A percentile compares a stretch with the other conserved stretches of the same genome.
Conservation (phyloP, 2,797 vertebrate species). For the Sciaenops ocellatus region DNA sequence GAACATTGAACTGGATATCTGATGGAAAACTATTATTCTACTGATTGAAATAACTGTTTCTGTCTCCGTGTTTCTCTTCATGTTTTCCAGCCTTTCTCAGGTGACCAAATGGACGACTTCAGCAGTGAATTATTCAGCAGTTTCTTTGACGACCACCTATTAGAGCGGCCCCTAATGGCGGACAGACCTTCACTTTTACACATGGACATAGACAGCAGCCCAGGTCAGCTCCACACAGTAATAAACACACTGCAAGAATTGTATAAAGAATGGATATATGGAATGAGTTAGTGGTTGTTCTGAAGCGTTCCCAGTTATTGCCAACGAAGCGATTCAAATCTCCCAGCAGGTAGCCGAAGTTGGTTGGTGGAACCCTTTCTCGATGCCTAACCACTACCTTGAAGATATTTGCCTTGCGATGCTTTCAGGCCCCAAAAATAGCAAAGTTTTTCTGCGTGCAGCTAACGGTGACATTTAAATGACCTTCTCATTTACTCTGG, state of each 20-base stretch:
- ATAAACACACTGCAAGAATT: neutral
- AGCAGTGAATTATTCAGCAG: conserved; percentile 98
- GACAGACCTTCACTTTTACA: conserved; percentile 94
- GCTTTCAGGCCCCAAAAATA: neutral
- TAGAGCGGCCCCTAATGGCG: conserved; percentile 88
- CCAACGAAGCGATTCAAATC: neutral
- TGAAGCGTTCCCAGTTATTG: neutral
- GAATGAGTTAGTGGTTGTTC: neutral
- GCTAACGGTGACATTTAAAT: neutral
- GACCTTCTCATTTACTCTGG: conserved; percentile 28
- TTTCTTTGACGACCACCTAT: conserved; percentile 96
- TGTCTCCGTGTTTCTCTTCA: conserved; percentile 9
- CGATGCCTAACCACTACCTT: neutral
- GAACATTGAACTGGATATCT: too few species aligned
- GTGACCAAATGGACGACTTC: conserved; percentile 98
- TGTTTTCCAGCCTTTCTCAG: conserved; percentile 89
- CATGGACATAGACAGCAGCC: conserved; percentile 93
- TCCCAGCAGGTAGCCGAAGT: conserved; percentile 21
- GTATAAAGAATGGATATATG: neutral
- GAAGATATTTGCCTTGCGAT: conserved; percentile 8
- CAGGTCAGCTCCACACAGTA: conserved; percentile 60
- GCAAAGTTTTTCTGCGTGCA: neutral
- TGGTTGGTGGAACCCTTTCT: neutral
- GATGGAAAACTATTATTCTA: neutral
- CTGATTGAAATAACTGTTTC: neutral